These are phyloP conservation scores for Meloidogyne chitwoodi DNA, from an alignment of 1,140 invertebrate genomes.

Conservation along the genomic window DNA sequence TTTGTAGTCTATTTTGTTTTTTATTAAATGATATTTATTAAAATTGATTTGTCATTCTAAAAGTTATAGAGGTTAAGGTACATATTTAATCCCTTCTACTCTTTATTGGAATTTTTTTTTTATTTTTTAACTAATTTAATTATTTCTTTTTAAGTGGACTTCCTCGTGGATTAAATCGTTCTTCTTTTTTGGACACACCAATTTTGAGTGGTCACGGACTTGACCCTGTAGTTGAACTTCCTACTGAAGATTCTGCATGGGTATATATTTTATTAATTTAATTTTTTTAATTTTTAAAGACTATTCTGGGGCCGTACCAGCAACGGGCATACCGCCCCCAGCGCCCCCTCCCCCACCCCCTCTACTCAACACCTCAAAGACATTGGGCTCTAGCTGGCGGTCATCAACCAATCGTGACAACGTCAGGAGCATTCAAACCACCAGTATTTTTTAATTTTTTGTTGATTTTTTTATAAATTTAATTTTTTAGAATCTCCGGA, in stretches of 20 bases:
- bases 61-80: no score
- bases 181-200: conserved; percentile 14
- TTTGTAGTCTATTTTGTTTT: no score
- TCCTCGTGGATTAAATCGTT: conserved; percentile 9
- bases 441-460: conserved; percentile 21
- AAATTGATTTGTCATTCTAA: no score
- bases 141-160: conserved; percentile 5
- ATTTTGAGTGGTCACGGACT: conserved; percentile 14
- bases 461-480: neutral
- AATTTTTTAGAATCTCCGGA: conserved; percentile 22
- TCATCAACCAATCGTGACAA: conserved; percentile 46
- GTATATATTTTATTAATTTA: neutral
- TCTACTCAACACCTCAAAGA: conserved; percentile 30
- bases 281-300: neutral
- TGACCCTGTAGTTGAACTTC: conserved; percentile 6
- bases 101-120: neutral
- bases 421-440: conserved; percentile 44
- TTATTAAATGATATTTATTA: no score
- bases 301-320: conserved; percentile 18
- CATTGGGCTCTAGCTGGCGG: conserved; percentile 42
- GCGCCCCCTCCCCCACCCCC: conserved; percentile 30
- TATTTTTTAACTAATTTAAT: neutral
- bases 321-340: conserved; percentile 24
- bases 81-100: no score
- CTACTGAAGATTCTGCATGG: conserved; percentile 17